phyloP scores from a whole-genome alignment of 2,113 vertebrate species.

The Nesospiza acunhae region DNA sequence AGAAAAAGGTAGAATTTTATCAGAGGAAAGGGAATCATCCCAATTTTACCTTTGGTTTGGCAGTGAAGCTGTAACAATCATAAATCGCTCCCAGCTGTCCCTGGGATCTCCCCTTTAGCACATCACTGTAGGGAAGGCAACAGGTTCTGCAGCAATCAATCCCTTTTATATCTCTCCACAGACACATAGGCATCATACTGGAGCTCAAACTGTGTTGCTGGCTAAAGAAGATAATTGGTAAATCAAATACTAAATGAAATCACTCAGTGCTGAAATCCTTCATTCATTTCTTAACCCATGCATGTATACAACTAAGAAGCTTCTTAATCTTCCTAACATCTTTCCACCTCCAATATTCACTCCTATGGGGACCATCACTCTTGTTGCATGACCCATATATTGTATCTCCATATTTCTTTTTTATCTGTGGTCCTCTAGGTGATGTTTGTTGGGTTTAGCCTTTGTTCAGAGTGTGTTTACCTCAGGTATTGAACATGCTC shows the following conservation, averaged over 20 bases:
- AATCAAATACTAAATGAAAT: slow-evolving; percentile 39
- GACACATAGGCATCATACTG: background rate
- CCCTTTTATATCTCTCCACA: slow-evolving; percentile 30
- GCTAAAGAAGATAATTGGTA: slow-evolving; percentile 10
- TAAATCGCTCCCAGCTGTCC: slow-evolving; percentile 30
- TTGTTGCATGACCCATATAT: background rate
- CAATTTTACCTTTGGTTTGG: slow-evolving; percentile 29
- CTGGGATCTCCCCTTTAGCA: background rate
- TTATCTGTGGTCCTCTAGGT: background rate
- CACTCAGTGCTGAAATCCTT: background rate
- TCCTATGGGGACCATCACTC: background rate
- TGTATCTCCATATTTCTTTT: background rate
- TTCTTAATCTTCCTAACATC: background rate
- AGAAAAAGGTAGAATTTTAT: background rate
- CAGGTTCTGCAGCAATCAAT: slow-evolving; percentile 48
- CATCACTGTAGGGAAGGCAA: slow-evolving; percentile 24
- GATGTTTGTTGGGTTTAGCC: background rate
- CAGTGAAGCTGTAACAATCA: background rate
- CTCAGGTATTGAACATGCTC: background rate
- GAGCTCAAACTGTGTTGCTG: background rate
- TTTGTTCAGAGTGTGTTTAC: background rate
- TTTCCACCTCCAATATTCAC: background rate
- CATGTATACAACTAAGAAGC: background rate
- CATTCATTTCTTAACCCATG: background rate
- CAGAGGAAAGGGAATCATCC: background rate